Evolutionary conservation across 2,113 vertebrate species (phyloP).

Genomic region (Brienomyrus brachyistius): DNA sequence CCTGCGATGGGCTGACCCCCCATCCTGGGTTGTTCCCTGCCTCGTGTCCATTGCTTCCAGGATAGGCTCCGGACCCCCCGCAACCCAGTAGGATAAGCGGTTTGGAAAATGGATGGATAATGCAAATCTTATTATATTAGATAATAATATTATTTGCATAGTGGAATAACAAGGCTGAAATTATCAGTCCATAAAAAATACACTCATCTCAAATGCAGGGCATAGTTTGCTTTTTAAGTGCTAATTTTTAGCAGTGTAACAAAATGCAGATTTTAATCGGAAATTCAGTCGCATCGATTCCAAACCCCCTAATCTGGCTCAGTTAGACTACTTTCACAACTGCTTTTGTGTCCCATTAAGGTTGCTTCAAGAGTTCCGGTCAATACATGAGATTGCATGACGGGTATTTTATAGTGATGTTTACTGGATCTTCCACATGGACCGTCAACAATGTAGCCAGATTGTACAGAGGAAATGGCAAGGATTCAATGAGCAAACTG

Average conservation of each 20-base stretch:
- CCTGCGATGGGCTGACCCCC: too few relatives aligned
- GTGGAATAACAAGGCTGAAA: background rate
- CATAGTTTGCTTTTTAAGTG: background rate
- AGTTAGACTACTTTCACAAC: background rate
- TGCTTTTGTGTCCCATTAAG: background rate
- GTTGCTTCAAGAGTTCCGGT: background rate
- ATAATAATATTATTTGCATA: background rate
- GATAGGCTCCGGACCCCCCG: too few relatives aligned
- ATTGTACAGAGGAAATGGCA: background rate
- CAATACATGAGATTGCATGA: background rate
- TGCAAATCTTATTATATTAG: background rate
- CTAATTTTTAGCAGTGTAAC: background rate
- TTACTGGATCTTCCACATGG: background rate
- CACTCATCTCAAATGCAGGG: background rate
- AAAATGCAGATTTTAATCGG: background rate
- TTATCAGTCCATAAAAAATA: background rate
- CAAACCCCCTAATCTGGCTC: background rate
- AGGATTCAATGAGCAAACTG: background rate
- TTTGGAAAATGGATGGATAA: background rate
- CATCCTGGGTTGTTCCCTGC: too few relatives aligned
- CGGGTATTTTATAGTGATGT: background rate
- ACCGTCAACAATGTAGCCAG: background rate
- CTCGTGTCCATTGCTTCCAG: too few relatives aligned
- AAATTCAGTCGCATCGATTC: background rate
- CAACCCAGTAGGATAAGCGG: too few relatives aligned